Conservation (phyloP, 2,113 vertebrate genomes). For the Syngnathus floridae region DNA sequence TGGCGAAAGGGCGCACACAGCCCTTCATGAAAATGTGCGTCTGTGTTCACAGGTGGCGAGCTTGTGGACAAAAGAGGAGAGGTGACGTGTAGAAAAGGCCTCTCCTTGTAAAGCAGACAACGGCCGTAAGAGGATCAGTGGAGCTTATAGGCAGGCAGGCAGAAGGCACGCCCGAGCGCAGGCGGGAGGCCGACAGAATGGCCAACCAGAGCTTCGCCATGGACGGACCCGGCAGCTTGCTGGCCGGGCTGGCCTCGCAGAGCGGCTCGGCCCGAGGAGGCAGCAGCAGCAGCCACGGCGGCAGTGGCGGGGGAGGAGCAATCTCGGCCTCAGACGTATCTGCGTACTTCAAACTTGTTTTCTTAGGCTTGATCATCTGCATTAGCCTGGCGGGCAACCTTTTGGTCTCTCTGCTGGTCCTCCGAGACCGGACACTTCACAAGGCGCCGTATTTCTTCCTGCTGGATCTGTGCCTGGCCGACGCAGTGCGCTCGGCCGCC, state of each 20-base stretch:
- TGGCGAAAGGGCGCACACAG: neutral
- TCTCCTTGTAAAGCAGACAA: conserved; percentile 54
- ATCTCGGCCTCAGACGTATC: conserved; percentile 73
- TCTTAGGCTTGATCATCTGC: conserved; percentile 88
- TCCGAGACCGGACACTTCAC: conserved; percentile 85
- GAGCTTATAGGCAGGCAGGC: conserved; percentile 41
- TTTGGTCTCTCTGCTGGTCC: conserved; percentile 82
- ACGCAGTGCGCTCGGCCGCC: conserved; percentile 85
- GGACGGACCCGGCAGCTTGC: conserved; percentile 72
- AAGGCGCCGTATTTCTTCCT: conserved; percentile 92
- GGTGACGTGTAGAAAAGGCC: conserved; percentile 61
- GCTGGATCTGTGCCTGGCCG: conserved; percentile 88
- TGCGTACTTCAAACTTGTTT: conserved; percentile 84
- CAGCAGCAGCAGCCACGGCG: conserved; percentile 28
- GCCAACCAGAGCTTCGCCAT: conserved; percentile 81
- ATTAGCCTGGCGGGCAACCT: conserved; percentile 86
- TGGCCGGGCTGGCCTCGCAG: conserved; percentile 72
- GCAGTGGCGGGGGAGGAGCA: conserved; percentile 33
- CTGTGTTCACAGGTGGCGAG: conserved; percentile 61
- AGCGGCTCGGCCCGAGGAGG: conserved; percentile 68
- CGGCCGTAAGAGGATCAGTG: conserved; percentile 54
- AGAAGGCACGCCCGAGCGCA: conserved; percentile 34
- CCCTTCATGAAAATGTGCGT: conserved; percentile 34
- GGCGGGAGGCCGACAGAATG: conserved; percentile 58
- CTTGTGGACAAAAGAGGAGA: conserved; percentile 57